phyloP scores from a whole-genome alignment of 2,113 vertebrate species.

The Setophaga petechia region DNA sequence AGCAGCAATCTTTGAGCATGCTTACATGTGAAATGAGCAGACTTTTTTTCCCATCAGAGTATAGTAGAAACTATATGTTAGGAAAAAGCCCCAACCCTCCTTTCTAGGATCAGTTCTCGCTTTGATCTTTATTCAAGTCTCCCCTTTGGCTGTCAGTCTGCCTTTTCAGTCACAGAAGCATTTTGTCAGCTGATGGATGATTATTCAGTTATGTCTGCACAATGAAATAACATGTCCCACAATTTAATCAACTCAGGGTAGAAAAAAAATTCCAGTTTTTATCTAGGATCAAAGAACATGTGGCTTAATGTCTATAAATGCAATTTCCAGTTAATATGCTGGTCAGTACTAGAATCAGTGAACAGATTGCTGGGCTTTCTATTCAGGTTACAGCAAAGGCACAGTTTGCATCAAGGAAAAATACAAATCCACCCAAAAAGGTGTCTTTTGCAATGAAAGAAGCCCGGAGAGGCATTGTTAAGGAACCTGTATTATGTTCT shows the following conservation, averaged over 20 bases:
- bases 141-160: not conserved
- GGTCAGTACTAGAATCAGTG: not conserved
- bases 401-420: not conserved
- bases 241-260: slow-evolving; percentile 4
- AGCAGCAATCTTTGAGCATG: not conserved
- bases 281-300: slow-evolving; percentile 23
- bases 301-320: not conserved
- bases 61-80: not conserved
- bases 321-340: slow-evolving; percentile 13
- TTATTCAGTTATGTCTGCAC: slow-evolving; percentile 16
- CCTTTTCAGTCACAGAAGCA: not conserved
- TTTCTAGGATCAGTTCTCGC: not conserved
- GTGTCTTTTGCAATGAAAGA: not conserved
- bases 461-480: not conserved
- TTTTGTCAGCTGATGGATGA: not conserved
- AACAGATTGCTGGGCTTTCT: not conserved
- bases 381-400: not conserved
- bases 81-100: not conserved
- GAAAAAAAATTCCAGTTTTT: not conserved
- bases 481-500: not conserved
- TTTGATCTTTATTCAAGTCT: not conserved
- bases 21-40: not conserved
- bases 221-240: not conserved
- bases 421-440: not conserved
- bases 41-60: not conserved